These are phyloP conservation scores for Hippopotamus amphibius DNA, from an alignment of 2,113 vertebrate genomes.

Conservation along the genomic window DNA sequence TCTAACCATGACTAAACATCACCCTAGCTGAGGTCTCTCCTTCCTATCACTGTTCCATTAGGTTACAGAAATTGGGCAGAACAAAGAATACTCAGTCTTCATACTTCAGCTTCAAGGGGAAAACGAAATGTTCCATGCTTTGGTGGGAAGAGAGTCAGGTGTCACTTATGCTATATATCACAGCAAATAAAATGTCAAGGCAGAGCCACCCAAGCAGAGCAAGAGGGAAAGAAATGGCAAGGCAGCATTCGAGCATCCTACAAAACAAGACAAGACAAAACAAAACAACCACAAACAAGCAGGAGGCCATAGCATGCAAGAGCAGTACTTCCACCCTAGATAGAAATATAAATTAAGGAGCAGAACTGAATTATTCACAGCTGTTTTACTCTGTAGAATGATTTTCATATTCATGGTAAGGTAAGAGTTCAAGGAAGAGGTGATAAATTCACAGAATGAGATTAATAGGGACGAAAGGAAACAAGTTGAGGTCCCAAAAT, in stretches of 20 bases:
- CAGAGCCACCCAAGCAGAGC: not conserved
- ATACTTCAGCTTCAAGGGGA: slow-evolving; percentile 19
- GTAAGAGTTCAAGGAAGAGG: not conserved
- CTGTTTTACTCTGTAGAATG: not conserved
- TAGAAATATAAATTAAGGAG: not conserved
- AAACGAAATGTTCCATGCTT: not conserved
- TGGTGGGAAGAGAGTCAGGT: not conserved
- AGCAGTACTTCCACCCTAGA: not conserved
- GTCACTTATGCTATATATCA: not conserved
- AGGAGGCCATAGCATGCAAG: rapidly evolving
- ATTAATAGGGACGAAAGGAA: not conserved
- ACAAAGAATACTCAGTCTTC: slow-evolving; percentile 40
- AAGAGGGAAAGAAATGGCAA: not conserved
- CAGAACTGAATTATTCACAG: not conserved
- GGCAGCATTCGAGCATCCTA: not conserved
- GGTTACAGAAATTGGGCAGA: not conserved
- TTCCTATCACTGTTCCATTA: not conserved
- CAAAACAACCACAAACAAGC: not conserved
- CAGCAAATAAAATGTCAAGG: slow-evolving; percentile 4
- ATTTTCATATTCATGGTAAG: not conserved
- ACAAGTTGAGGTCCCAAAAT: not conserved
- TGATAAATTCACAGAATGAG: not conserved
- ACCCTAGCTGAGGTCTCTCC: not conserved
- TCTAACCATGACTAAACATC: not conserved
- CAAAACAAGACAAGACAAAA: not conserved